phyloP scores from a whole-genome alignment of 2,113 vertebrate species.

The Xyrauchen texanus region DNA sequence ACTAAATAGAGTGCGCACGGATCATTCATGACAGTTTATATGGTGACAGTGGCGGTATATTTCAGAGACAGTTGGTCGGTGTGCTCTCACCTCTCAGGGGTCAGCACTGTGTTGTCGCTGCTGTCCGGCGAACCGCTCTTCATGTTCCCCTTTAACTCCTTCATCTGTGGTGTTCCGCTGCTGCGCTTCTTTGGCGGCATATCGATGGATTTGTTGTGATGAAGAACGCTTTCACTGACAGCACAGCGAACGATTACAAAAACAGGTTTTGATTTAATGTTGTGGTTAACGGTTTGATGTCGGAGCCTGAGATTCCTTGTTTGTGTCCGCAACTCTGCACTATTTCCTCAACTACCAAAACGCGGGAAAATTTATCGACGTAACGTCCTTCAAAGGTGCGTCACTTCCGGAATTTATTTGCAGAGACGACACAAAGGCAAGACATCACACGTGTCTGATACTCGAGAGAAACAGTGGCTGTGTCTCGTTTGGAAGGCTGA shows the following conservation, averaged over 20 bases:
- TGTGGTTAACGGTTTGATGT: neutral
- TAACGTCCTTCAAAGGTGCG: constrained; percentile 16
- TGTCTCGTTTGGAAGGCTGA: no score
- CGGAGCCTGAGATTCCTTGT: neutral
- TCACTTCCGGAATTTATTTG: constrained; percentile 44
- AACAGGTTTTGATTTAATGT: neutral
- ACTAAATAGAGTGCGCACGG: no score
- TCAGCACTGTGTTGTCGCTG: constrained; percentile 65
- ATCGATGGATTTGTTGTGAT: neutral
- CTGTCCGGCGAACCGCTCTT: constrained; percentile 60
- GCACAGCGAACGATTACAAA: neutral
- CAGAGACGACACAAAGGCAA: no score
- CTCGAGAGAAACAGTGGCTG: no score
- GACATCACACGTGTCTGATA: no score
- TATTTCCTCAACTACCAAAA: constrained; percentile 41
- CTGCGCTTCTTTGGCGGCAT: constrained; percentile 77
- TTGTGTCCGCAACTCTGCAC: neutral
- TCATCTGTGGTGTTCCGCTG: constrained; percentile 49
- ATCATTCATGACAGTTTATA: neutral
- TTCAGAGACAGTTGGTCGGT: constrained; percentile 33
- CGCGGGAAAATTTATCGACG: constrained; percentile 57
- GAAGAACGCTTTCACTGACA: neutral
- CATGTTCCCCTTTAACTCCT: constrained; percentile 22
- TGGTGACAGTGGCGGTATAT: neutral
- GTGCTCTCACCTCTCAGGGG: constrained; percentile 62